phyloP scores from a whole-genome alignment of 2,113 vertebrate genomes.

The Semnornis frantzii region DNA sequence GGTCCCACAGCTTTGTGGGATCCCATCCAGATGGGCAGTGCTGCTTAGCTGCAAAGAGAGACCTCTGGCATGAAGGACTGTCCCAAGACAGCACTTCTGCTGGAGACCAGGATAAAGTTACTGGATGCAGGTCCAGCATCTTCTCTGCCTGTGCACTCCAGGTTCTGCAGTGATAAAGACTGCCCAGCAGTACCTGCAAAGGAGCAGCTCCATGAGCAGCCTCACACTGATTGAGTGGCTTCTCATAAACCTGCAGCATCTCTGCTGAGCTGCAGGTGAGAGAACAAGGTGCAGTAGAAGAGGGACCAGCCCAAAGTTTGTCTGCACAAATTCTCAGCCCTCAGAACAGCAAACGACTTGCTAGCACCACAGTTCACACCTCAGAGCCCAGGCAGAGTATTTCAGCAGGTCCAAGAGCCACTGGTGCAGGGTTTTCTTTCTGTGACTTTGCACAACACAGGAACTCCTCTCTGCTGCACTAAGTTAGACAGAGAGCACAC shows the following conservation, averaged over 20 bases:
- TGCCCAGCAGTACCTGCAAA: neutral
- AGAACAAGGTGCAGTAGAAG: neutral
- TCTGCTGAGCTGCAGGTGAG: neutral
- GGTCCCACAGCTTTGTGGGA: neutral
- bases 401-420: neutral
- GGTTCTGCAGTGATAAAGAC: neutral
- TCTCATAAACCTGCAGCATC: neutral
- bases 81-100: neutral
- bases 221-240: neutral
- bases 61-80: neutral
- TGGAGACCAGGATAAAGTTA: neutral
- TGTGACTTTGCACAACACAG: neutral
- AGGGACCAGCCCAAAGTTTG: neutral
- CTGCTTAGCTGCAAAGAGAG: neutral
- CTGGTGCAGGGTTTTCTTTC: neutral
- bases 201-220: neutral
- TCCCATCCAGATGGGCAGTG: neutral
- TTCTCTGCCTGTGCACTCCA: neutral
- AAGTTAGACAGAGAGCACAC: neutral
- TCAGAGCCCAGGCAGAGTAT: neutral
- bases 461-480: neutral
- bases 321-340: neutral
- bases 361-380: neutral
- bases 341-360: neutral
- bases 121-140: neutral